phyloP scores from a whole-genome alignment of 2,113 vertebrate genomes.

The Silurus glanis region DNA sequence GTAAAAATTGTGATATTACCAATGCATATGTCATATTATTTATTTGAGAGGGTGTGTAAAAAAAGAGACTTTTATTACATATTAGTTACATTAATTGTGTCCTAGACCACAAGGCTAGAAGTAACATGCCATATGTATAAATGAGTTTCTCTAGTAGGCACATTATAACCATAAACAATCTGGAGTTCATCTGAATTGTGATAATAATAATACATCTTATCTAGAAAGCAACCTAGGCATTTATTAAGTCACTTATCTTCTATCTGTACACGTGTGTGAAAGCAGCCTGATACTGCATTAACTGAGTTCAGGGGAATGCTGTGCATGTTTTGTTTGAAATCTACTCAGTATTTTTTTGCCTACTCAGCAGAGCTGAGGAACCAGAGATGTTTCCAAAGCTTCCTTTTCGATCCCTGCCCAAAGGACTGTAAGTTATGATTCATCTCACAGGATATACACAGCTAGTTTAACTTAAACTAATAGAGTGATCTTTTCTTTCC shows the following conservation, averaged over 20 bases:
- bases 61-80: background rate
- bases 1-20: no score
- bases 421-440: constrained; percentile 68
- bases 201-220: no score
- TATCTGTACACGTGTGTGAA: background rate
- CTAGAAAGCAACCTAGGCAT: no score
- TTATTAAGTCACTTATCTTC: background rate
- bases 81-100: background rate
- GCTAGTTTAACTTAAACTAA: background rate
- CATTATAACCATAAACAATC: no score
- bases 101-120: background rate
- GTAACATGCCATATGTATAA: background rate
- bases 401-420: constrained; percentile 59
- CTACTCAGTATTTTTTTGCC: background rate
- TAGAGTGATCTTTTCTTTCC: background rate
- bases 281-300: background rate
- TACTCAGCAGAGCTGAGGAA: constrained; percentile 58
- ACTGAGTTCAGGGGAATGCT: background rate
- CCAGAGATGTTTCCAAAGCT: constrained; percentile 70
- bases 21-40: background rate
- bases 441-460: background rate
- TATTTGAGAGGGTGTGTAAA: background rate
- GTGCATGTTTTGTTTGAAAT: background rate
- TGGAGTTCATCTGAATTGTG: no score
- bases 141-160: background rate